Evolutionary conservation across 2,888 invertebrate species (phyloP), one percentile per base, ranked within the genome.

Genomic region (Cremastobaeus sp.): DNA sequence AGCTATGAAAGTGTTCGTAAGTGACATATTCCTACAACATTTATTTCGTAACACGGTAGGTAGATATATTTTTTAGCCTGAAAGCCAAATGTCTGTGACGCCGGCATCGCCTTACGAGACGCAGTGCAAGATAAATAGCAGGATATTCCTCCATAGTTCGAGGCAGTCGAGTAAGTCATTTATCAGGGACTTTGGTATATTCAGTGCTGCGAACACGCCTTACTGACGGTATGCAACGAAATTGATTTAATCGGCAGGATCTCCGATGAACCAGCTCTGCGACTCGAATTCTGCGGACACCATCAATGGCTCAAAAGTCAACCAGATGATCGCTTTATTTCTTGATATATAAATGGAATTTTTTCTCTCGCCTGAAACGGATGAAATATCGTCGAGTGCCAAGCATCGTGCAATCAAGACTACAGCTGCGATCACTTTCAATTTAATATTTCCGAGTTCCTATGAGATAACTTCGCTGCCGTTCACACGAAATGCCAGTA

Each of bases 61-160:
- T 37, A 11, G 34, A 32, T 12, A 12, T 45, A 45, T 45, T 48
- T 60, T 48, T 39, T 17, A 39, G 30, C 20, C 12, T 11, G n/a
- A 48, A 48, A 39, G 48, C 48, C 35, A 17, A 47, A 50, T 48
- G 47, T 55, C 30, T 50, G 39, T 47, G 47, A 60, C 60, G 39
- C 43, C 18, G 32, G 32, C 45, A 28, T 48, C 60, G 15, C 21
- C 41, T 60, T 50, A 14, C 35, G 37, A 48, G 28, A 39, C 48
- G 39, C 48, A 18, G 9, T 50, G 39, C 30, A 60, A 50, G 52
- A 62, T 52, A 52, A 52, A 52, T 52, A 62, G 43, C 11, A 15
- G 35, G 47, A 50, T 32, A 45, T 18, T 21, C 21, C 25, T 47
- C 9, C 15, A 14, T 17, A 55, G 18, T 15, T 11, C 5, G 52